Conservation (phyloP, 2,113 vertebrate species). For the Phasianus colchicus region DNA sequence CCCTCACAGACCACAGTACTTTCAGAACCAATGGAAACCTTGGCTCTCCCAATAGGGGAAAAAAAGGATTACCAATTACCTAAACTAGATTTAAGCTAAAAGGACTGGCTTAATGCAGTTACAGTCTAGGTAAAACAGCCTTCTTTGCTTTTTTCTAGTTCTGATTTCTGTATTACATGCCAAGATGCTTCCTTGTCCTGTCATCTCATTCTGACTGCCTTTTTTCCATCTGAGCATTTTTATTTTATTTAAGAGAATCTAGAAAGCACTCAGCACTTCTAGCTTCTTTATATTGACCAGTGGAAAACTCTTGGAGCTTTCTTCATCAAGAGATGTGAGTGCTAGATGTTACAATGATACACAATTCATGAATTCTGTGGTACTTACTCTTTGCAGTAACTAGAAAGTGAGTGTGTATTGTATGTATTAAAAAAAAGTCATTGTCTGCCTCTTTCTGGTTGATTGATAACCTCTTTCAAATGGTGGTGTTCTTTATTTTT, state of each 20-base stretch:
- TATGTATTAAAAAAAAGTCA: not conserved
- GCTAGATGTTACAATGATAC: not conserved
- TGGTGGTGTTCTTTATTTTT: not conserved
- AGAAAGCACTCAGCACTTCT: not conserved
- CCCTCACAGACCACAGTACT: slow-evolving; percentile 9
- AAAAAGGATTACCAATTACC: not conserved
- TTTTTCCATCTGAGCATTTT: not conserved
- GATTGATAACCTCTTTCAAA: not conserved
- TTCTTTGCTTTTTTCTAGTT: slow-evolving; percentile 12
- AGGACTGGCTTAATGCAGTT: not conserved
- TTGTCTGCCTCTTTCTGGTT: not conserved
- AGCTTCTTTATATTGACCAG: not conserved
- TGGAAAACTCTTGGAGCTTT: not conserved
- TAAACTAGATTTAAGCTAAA: not conserved
- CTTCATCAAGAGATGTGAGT: not conserved
- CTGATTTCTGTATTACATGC: not conserved
- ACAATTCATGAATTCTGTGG: fast-evolving
- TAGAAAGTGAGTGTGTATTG: not conserved
- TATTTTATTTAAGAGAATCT: not conserved
- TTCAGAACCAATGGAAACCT: not conserved
- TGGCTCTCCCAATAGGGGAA: not conserved
- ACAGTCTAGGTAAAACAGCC: not conserved
- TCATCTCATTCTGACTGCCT: not conserved
- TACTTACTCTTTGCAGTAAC: not conserved
- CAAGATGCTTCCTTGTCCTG: not conserved